Evolutionary conservation across 2,888 invertebrate species (phyloP).

Genomic region (Agrochola lota): DNA sequence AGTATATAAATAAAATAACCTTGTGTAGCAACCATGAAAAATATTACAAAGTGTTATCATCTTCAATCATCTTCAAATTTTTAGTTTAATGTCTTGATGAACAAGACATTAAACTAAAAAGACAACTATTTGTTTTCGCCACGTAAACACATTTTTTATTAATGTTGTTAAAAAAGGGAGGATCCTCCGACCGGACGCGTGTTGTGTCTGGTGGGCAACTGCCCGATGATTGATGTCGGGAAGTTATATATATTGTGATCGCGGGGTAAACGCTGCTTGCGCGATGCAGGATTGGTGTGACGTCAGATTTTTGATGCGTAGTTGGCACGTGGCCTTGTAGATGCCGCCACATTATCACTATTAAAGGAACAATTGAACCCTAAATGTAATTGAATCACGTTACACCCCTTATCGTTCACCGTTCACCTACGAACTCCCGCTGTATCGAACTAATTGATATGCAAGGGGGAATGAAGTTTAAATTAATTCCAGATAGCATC

Average conservation of each 20-base stretch:
- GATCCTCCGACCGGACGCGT: too few relatives aligned
- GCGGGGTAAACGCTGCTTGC: too few relatives aligned
- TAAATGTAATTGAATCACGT: conserved; percentile 65
- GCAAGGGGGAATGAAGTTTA: conserved; percentile 76
- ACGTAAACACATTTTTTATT: background rate
- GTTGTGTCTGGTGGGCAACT: too few relatives aligned
- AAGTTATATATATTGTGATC: too few relatives aligned
- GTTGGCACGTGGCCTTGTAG: too few relatives aligned
- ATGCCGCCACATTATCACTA: background rate
- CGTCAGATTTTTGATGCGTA: too few relatives aligned
- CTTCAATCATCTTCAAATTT: background rate
- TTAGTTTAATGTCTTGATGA: too few relatives aligned
- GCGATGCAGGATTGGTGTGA: too few relatives aligned
- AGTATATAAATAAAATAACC: background rate
- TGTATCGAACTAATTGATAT: conserved; percentile 78
- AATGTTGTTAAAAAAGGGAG: too few relatives aligned
- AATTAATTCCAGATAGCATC: conserved; percentile 78
- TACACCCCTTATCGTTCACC: conserved; percentile 65
- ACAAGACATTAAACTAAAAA: background rate
- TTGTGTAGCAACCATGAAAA: background rate
- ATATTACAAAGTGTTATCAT: background rate
- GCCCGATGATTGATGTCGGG: too few relatives aligned
- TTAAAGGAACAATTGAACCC: conserved; percentile 21
- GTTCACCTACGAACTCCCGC: conserved; percentile 66
- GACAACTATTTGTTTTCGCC: background rate